Conservation (phyloP, 1,140 invertebrate genomes). For the Euglossa dilemma region DNA sequence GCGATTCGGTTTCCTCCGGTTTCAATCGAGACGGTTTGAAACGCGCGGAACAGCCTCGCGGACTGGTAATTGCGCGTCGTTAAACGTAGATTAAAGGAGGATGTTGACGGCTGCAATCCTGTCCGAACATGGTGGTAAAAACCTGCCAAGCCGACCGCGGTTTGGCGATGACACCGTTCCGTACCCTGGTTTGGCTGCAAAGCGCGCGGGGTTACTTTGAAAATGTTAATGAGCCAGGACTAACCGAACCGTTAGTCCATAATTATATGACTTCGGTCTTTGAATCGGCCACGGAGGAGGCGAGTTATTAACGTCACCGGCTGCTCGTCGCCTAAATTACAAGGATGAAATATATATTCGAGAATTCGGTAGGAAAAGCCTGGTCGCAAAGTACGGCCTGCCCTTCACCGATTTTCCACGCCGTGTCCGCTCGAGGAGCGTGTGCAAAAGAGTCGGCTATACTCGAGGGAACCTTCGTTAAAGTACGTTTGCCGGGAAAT, state of each 20-base stretch:
- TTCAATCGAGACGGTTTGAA: neutral
- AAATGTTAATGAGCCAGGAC: slow-evolving; percentile 24
- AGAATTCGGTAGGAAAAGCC: too few relatives aligned
- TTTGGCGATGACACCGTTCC: neutral
- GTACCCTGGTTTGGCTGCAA: neutral
- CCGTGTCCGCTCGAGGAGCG: too few relatives aligned
- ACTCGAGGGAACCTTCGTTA: neutral
- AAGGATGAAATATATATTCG: neutral
- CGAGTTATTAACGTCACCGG: slow-evolving; percentile 2
- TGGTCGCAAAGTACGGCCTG: too few relatives aligned
- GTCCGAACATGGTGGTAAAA: neutral
- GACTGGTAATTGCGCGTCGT: neutral
- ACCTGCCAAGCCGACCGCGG: neutral
- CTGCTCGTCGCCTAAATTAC: neutral
- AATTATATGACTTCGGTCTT: neutral
- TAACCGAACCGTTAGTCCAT: neutral
- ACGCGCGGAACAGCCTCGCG: neutral
- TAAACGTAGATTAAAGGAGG: slow-evolving; percentile 17
- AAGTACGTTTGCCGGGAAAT: neutral
- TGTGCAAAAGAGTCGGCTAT: neutral
- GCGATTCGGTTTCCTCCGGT: neutral
- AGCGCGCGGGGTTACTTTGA: neutral
- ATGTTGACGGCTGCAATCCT: neutral
- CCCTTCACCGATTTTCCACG: too few relatives aligned
- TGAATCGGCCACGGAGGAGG: neutral